Base-by-base conservation (phyloP, 2,888 invertebrate species). In the Agrotis puta region DNA sequence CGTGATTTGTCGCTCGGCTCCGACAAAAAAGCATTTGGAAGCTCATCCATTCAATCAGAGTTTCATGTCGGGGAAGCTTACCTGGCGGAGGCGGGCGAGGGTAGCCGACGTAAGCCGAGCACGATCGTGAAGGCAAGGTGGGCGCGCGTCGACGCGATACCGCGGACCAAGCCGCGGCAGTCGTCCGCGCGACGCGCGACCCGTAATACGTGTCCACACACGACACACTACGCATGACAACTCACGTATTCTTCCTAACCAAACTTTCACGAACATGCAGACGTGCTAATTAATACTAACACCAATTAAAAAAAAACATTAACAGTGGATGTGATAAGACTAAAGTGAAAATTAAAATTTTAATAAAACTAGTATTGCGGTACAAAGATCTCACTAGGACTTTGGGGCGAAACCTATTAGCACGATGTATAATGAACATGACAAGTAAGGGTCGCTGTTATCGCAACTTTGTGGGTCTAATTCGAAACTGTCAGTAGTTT, bases 121-220 rank as follows among this genome's bases (percentile, higher is more conserved):
- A 54, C 74, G 53, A 62, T 39, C 84, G 82, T 82, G 75, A 87
- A 89, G 89, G 81, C 76, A 87, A 89, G 89, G 89, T 88, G 81
- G 82, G 86, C 78, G 79, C 77, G 77, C 70, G 70, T 64, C 86
- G 83, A 81, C 78, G 79, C 81, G 66, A 53, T 57, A 16, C 70
- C 78, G 77, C 39, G 68, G 72, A 13, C 51, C 64, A 22, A 54
- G 82, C 77, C 74, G 75, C 80, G 87, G 82, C 92, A 92, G 94
- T 94, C 89, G 86, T 87, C 91, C 93, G 92, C 92, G 89, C 87
- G 88, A 76, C 89, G 91, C 89, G 91, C 87, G 83, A 76, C 77
- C 77, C 79, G 75, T 68, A 69, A 82, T 85, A 88, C 85, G 88
- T 82, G 81, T 74, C 74, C 24, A 68, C 51, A 48, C 14, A 22